These are phyloP conservation scores for Ryuthela nishihirai DNA, from an alignment of 2,888 invertebrate species.

Conservation along the genomic window DNA sequence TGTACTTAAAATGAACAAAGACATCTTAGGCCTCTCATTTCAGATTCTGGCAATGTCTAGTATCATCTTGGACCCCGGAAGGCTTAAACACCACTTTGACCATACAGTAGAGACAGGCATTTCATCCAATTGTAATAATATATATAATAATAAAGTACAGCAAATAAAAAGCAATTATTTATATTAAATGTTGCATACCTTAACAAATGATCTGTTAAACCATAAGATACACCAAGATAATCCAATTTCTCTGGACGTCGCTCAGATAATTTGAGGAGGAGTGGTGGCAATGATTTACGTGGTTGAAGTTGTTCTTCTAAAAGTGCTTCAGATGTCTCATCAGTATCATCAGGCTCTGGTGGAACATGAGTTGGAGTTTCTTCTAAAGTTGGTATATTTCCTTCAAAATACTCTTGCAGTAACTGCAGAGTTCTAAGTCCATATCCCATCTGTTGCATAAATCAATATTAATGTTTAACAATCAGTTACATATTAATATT, in stretches of 20 bases:
- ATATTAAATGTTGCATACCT: too few species aligned
- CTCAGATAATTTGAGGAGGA: conserved; percentile 80
- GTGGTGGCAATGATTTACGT: conserved; percentile 68
- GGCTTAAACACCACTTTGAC: too few species aligned
- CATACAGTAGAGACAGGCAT: too few species aligned
- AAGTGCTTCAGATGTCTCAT: conserved; percentile 55
- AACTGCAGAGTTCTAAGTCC: conserved; percentile 81
- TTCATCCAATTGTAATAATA: too few species aligned
- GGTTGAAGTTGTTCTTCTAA: conserved; percentile 65
- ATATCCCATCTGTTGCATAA: conserved; percentile 99
- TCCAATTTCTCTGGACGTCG: conserved; percentile 78
- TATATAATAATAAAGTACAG: too few species aligned
- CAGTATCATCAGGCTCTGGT: conserved; percentile 19
- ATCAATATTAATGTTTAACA: too few species aligned
- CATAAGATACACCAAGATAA: conserved; percentile 92
- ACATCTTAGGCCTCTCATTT: too few species aligned
- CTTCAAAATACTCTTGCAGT: conserved; percentile 82
- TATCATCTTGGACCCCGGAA: too few species aligned
- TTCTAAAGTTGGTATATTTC: conserved; percentile 49
- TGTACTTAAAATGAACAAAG: too few species aligned
- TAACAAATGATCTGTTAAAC: conserved; percentile 78
- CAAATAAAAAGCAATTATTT: too few species aligned
- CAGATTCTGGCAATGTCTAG: too few species aligned
- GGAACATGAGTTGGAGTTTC: conserved; percentile 34
- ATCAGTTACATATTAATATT: too few species aligned